phyloP scores from a whole-genome alignment of 2,113 vertebrate species.

The Lates calcarifer region DNA sequence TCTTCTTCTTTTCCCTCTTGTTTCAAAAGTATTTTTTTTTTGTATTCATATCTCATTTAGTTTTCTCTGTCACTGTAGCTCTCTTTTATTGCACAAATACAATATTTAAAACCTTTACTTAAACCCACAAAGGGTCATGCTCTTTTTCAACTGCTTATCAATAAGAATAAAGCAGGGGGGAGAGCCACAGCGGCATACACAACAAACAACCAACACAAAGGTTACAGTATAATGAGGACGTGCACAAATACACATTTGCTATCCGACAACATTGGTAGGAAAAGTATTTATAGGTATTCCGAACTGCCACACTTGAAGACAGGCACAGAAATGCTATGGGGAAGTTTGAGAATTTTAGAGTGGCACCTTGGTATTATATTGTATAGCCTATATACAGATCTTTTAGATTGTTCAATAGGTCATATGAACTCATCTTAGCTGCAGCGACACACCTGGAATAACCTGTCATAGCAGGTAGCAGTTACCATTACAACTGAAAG shows the following conservation, averaged over 20 bases:
- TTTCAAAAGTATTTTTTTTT: background rate
- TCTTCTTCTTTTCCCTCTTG: background rate
- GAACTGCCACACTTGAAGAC: too few species aligned
- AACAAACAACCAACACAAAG: background rate
- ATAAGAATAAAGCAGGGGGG: background rate
- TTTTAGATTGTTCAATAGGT: too few species aligned
- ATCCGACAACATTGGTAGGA: background rate
- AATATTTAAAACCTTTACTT: constrained; percentile 5
- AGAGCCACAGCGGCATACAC: background rate
- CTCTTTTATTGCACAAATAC: background rate
- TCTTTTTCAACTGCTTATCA: background rate
- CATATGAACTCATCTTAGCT: too few species aligned
- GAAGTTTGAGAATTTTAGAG: too few species aligned
- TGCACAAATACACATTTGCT: background rate
- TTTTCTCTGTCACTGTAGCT: background rate
- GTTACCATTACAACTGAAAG: too few species aligned
- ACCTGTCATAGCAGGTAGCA: too few species aligned
- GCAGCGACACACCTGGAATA: too few species aligned
- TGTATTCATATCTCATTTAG: background rate
- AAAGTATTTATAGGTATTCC: background rate
- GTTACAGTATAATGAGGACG: too few species aligned
- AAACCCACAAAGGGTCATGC: background rate
- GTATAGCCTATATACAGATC: too few species aligned
- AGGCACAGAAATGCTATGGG: too few species aligned
- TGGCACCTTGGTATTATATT: too few species aligned